Evolutionary conservation across 2,888 invertebrate genomes (phyloP), one percentile per base, ranked within the genome.

Genomic region (Conomelus anceps): DNA sequence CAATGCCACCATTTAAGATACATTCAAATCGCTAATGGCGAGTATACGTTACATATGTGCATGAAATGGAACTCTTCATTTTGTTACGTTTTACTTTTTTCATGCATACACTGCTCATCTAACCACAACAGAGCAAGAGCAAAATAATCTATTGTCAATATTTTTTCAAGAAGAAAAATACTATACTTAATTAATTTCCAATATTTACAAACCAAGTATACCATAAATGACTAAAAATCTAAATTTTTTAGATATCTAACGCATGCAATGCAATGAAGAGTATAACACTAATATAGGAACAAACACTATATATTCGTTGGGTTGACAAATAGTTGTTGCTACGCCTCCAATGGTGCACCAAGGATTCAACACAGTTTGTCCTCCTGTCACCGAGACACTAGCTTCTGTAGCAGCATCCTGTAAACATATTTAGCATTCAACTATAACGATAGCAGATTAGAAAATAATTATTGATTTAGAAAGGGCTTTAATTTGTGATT

Each of bases 291-390:
- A 88, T 88, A 63, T 13, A 89, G 86, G 41, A 85, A 93, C 94
- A 93, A 94, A 96, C 96, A 96, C 94, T 91, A 97, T 96, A 91
- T 96, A 96, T 93, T 97, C 97, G 90, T 95, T 94, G 17, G 95
- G 94, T 92, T 94, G 95, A 92, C 96, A 96, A 86, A 97, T 95
- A 22, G 96, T 95, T 0, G 96, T 96, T 0, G 97, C 97, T 86
- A 96, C 96, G 20, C 97, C 97, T 23, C 97, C 98, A 91, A 97
- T 96, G 23, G 96, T 96, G 91, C 97, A 95, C 97, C 97, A 98
- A 7, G 97, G 97, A 93, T 97, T 97, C 86, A 96, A 93, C 17
- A 96, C 95, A 0, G 97, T 96, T 92, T 96, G 97, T 29, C 96
- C 96, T 41, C 97, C 96, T 24, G 95, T 95, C 1, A 97, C 95